A percentile compares a stretch with the other conserved stretches of the same genome.
phyloP scores from a whole-genome alignment of 2,797 vertebrate species.

The Pipistrellus nathusii region DNA sequence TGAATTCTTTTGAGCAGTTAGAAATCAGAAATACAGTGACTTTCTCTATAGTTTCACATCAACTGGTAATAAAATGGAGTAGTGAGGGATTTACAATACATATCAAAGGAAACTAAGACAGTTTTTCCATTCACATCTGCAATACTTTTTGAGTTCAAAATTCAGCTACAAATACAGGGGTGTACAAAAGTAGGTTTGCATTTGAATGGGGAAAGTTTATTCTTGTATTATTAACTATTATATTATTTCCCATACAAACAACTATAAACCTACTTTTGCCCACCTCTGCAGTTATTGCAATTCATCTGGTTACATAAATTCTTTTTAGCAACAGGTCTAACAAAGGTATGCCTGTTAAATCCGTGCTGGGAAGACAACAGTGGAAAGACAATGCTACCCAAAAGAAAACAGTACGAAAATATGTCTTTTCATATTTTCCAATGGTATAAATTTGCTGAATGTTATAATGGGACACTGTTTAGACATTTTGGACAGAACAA shows the following conservation, averaged over 20 bases:
- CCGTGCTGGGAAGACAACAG: neutral
- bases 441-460: neutral
- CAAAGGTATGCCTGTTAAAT: neutral
- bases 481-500: conserved; percentile 13
- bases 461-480: neutral
- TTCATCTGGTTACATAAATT: neutral
- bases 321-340: neutral
- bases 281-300: neutral
- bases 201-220: neutral
- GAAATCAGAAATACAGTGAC: conserved; percentile 24
- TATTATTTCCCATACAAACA: neutral
- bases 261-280: neutral
- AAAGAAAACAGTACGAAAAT: neutral
- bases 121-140: neutral
- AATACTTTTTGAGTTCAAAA: conserved; percentile 3
- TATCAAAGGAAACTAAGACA: neutral
- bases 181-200: neutral
- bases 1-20: neutral
- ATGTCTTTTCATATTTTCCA: neutral
- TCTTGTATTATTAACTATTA: neutral
- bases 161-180: neutral
- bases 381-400: neutral
- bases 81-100: neutral
- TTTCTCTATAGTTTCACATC: neutral
- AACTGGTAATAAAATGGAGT: neutral